A percentile compares a stretch with the other conserved stretches of the same genome.
Evolutionary conservation across 1,140 invertebrate genomes (phyloP).

Genomic region (Sinonovacula constricta): DNA sequence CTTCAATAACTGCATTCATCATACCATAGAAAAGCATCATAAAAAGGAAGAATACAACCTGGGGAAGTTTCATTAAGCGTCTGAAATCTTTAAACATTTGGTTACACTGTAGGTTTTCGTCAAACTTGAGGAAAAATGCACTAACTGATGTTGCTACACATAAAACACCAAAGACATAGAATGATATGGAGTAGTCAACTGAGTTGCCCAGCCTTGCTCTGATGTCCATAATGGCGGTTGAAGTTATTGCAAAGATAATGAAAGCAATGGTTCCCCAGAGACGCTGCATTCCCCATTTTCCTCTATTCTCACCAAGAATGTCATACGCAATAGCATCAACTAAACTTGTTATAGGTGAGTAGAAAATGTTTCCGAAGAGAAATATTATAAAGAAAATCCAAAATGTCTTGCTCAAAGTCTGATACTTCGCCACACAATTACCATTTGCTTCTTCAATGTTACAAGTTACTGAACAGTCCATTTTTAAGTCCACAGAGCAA

Average conservation of each 20-base stretch:
- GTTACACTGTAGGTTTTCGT: slow-evolving; percentile 56
- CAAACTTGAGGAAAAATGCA: slow-evolving; percentile 58
- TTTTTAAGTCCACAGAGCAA: slow-evolving; percentile 56
- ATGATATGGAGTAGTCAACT: slow-evolving; percentile 62
- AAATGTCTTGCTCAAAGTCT: slow-evolving; percentile 52
- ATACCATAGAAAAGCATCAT: slow-evolving; percentile 91
- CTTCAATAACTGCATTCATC: slow-evolving; percentile 92
- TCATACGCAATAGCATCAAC: slow-evolving; percentile 63
- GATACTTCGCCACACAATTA: neutral
- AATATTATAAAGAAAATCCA: slow-evolving; percentile 60
- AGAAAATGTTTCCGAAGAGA: slow-evolving; percentile 57
- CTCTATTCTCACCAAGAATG: slow-evolving; percentile 54
- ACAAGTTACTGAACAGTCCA: slow-evolving; percentile 63
- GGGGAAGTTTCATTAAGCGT: slow-evolving; percentile 49
- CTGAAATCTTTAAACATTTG: slow-evolving; percentile 60
- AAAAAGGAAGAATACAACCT: slow-evolving; percentile 80
- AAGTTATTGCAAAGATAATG: slow-evolving; percentile 62
- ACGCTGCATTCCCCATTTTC: slow-evolving; percentile 58
- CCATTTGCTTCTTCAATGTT: slow-evolving; percentile 21
- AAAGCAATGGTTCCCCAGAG: slow-evolving; percentile 65
- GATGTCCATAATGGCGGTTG: slow-evolving; percentile 68
- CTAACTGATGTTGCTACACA: slow-evolving; percentile 51
- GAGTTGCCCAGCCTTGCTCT: slow-evolving; percentile 39
- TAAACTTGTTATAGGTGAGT: slow-evolving; percentile 58
- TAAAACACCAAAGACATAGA: slow-evolving; percentile 67